Evolutionary conservation across 2,888 invertebrate species (phyloP).

Genomic region (Drosophila paranaensis): DNA sequence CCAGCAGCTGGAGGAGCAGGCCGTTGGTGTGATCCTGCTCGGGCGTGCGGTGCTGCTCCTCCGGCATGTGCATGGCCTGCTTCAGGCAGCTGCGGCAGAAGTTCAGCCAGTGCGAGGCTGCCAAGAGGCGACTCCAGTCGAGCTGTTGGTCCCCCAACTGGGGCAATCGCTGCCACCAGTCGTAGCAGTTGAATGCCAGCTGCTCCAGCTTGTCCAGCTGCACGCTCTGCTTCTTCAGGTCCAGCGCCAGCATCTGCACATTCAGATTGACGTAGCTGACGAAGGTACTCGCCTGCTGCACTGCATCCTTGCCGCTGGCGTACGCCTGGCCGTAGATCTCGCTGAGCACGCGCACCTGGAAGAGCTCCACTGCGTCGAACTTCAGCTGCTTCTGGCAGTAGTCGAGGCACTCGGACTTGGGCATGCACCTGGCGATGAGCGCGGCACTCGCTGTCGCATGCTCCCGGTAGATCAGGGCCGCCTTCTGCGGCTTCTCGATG

Average conservation of each 20-base stretch:
- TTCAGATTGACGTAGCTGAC: conserved; percentile 86
- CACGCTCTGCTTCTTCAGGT: conserved; percentile 85
- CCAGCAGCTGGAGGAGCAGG: conserved; percentile 86
- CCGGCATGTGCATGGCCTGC: conserved; percentile 86
- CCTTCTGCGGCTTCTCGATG: conserved; percentile 89
- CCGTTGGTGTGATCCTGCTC: conserved; percentile 83
- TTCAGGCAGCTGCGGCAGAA: conserved; percentile 89
- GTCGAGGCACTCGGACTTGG: conserved; percentile 86
- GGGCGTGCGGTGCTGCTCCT: conserved; percentile 52
- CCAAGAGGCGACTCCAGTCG: conserved; percentile 82
- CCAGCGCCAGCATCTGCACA: conserved; percentile 85
- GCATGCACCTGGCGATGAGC: conserved; percentile 87
- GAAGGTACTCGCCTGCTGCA: conserved; percentile 84
- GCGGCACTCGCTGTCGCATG: conserved; percentile 87
- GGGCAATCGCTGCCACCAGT: conserved; percentile 61
- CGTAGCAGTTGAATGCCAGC: conserved; percentile 83
- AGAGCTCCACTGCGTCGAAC: conserved; percentile 87
- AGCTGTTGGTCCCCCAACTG: conserved; percentile 4
- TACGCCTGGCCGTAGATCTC: conserved; percentile 86
- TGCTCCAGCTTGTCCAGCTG: conserved; percentile 85
- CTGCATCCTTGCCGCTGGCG: conserved; percentile 69
- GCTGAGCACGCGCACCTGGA: conserved; percentile 87
- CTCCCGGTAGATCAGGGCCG: conserved; percentile 88
- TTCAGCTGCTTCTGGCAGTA: conserved; percentile 87
- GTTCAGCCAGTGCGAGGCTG: conserved; percentile 86